These are phyloP conservation scores for Brenthis daphne DNA, from an alignment of 2,888 invertebrate species.

Conservation along the genomic window DNA sequence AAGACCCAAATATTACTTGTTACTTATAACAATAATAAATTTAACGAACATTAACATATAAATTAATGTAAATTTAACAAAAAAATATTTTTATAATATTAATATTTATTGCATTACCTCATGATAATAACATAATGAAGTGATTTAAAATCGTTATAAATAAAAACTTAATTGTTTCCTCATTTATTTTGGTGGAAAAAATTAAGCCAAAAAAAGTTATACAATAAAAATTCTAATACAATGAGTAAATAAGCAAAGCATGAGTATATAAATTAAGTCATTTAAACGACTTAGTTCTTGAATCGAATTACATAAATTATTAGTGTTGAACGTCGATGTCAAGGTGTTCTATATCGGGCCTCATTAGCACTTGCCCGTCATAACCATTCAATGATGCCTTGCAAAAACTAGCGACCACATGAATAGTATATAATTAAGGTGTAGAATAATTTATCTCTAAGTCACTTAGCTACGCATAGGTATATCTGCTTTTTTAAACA, in stretches of 20 bases:
- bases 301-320: background rate
- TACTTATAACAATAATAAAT: too few relatives aligned
- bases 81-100: too few relatives aligned
- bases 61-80: too few relatives aligned
- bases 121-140: too few relatives aligned
- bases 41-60: too few relatives aligned
- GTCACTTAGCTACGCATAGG: background rate
- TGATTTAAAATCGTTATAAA: too few relatives aligned
- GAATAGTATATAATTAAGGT: background rate
- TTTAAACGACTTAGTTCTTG: background rate
- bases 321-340: background rate
- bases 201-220: background rate
- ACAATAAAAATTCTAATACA: background rate
- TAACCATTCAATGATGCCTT: background rate
- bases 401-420: background rate
- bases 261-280: background rate
- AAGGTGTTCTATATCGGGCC: slow-evolving; percentile 6
- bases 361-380: background rate
- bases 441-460: background rate
- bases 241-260: too few relatives aligned
- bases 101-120: too few relatives aligned
- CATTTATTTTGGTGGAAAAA: too few relatives aligned
- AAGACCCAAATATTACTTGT: too few relatives aligned
- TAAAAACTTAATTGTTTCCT: too few relatives aligned
- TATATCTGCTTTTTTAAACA: too few relatives aligned